phyloP scores from a whole-genome alignment of 2,797 vertebrate species.

The Leptatherina wallacei region DNA sequence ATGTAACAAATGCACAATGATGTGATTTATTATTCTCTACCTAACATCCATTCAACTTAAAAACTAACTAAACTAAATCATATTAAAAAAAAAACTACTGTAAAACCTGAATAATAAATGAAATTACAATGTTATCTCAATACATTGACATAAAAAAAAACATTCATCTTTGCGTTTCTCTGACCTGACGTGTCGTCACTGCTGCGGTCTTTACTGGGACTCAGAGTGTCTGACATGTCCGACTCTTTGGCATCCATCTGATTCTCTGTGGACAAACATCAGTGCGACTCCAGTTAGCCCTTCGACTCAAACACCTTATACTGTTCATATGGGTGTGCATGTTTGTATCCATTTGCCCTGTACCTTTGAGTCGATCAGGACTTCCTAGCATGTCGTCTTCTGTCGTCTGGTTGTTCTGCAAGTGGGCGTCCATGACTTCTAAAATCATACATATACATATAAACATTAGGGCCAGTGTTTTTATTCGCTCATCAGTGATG shows the following conservation, averaged over 20 bases:
- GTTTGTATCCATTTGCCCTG: background rate
- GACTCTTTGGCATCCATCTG: conserved; percentile 93
- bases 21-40: background rate
- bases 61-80: background rate
- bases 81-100: background rate
- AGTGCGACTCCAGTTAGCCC: background rate
- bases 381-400: conserved; percentile 82
- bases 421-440: conserved; percentile 84
- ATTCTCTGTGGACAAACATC: conserved; percentile 82
- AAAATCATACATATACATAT: conserved; percentile 25
- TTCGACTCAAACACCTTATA: background rate
- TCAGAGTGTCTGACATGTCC: conserved; percentile 97
- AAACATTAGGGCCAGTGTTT: background rate
- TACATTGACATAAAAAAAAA: background rate
- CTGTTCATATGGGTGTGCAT: background rate
- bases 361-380: conserved; percentile 82
- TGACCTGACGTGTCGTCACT: conserved; percentile 97
- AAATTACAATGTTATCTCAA: background rate
- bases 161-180: background rate
- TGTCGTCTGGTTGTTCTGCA: conserved; percentile 85
- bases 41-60: background rate
- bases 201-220: conserved; percentile 97
- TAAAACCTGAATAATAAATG: background rate
- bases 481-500: too few relatives aligned
- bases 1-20: background rate